These are phyloP conservation scores for Listrodromus nycthemerus DNA, from an alignment of 2,888 invertebrate genomes.

Conservation along the genomic window DNA sequence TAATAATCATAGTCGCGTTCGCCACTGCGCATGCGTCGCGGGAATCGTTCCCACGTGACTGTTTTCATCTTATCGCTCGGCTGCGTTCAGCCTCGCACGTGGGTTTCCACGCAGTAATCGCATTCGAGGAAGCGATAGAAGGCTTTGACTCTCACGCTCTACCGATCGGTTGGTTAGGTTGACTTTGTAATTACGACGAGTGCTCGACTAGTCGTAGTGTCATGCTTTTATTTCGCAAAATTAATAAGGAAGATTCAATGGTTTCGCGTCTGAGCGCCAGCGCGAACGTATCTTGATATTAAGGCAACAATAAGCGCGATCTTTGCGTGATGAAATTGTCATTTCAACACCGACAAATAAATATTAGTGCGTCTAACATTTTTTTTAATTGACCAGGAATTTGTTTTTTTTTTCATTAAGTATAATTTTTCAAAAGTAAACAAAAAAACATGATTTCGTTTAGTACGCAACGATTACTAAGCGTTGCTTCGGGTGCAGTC, in stretches of 20 bases:
- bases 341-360: neutral
- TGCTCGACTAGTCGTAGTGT: conserved; percentile 13
- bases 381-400: no score
- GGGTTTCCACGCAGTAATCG: neutral
- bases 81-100: neutral
- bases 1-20: neutral
- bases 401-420: no score
- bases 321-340: neutral
- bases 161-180: conserved; percentile 7
- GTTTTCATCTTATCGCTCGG: neutral
- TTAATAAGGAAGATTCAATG: neutral
- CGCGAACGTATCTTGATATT: neutral
- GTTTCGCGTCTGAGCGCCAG: neutral
- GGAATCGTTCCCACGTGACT: neutral
- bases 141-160: neutral
- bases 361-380: neutral
- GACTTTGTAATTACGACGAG: neutral
- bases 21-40: neutral
- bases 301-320: neutral
- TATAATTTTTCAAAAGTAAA: no score
- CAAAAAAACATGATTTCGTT: conserved; percentile 66
- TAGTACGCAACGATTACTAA: conserved; percentile 63
- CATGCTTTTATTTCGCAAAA: conserved; percentile 21
- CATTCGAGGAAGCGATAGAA: neutral
- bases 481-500: conserved; percentile 31